Percentiles rank a stretch among this genome's conserved stretches.
phyloP scores from a whole-genome alignment of 2,113 vertebrate genomes.

The Platichthys stellatus region DNA sequence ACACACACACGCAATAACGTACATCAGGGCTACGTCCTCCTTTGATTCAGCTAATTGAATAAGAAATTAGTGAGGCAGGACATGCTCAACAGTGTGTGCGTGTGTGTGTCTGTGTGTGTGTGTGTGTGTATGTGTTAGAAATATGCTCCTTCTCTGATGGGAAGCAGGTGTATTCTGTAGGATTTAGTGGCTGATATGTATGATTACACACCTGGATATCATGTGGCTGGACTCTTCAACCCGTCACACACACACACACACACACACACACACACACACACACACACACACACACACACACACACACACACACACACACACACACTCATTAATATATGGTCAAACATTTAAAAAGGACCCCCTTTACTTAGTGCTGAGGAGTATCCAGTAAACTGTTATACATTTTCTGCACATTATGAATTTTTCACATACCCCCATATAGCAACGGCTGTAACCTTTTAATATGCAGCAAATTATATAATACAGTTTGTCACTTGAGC shows the following conservation, averaged over 20 bases:
- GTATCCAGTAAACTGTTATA: neutral
- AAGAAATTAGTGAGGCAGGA: conserved; percentile 41
- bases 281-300: neutral
- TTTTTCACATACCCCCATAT: neutral
- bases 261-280: neutral
- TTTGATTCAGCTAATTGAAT: conserved; percentile 65
- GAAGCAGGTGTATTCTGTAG: conserved; percentile 31
- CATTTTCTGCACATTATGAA: neutral
- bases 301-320: neutral
- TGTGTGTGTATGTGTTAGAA: neutral
- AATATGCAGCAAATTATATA: too few species aligned
- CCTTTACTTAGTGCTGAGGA: neutral
- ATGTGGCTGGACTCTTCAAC: conserved; percentile 11
- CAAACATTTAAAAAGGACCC: too few species aligned
- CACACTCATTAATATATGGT: neutral
- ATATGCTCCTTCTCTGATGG: conserved; percentile 15
- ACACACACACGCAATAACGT: neutral
- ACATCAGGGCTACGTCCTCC: conserved; percentile 35
- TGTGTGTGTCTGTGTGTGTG: conserved; percentile 11
- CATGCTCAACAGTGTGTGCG: conserved; percentile 19
- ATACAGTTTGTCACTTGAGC: too few species aligned
- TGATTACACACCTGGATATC: conserved; percentile 18
- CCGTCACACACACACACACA: neutral
- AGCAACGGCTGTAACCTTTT: too few species aligned
- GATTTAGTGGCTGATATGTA: conserved; percentile 1